Percentiles rank a stretch among this genome's conserved stretches.
These are phyloP conservation scores for Exephanes ischioxanthus DNA, from an alignment of 2,888 invertebrate species.

Conservation along the genomic window DNA sequence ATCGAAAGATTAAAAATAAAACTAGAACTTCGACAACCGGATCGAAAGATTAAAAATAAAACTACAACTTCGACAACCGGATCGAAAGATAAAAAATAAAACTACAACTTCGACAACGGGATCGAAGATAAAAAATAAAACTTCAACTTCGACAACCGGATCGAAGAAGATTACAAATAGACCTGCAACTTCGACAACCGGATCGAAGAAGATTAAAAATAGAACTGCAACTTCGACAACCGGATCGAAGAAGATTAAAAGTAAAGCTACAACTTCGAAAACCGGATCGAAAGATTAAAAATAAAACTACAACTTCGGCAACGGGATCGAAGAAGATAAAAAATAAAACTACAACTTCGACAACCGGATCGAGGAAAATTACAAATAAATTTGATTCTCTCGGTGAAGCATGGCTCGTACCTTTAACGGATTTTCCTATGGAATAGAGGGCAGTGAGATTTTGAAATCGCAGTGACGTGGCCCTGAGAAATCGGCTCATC, in stretches of 20 bases:
- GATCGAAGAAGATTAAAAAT: neutral
- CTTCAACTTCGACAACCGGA: too few species aligned
- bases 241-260: too few species aligned
- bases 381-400: neutral
- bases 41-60: neutral
- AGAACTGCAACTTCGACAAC: neutral
- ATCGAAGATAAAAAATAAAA: neutral
- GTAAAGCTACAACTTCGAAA: neutral
- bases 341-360: neutral
- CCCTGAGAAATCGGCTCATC: constrained; percentile 93
- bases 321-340: too few species aligned
- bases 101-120: neutral
- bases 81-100: neutral
- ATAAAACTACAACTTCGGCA: neutral
- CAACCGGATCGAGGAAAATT: neutral
- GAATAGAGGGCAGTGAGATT: constrained; percentile 96
- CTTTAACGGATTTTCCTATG: constrained; percentile 97
- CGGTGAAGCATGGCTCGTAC: constrained; percentile 83
- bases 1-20: neutral
- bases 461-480: constrained; percentile 93
- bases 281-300: neutral
- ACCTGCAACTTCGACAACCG: neutral
- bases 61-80: too few species aligned
- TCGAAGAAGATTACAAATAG: too few species aligned
- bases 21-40: neutral